Evolutionary conservation across 2,888 invertebrate genomes (phyloP).

Genomic region (Drosophila testacea): DNA sequence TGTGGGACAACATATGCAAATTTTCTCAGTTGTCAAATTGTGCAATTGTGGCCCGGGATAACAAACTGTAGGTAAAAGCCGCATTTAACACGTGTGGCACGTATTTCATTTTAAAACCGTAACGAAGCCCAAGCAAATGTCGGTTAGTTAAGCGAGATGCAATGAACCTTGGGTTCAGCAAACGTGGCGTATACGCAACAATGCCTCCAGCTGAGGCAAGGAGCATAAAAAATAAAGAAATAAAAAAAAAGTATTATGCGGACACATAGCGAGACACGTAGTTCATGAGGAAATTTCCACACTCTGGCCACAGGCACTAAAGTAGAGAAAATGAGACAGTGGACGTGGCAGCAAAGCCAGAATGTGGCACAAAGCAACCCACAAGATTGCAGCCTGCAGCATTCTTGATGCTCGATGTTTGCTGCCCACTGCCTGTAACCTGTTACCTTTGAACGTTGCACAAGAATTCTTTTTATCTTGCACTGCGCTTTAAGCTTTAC

Average conservation of each 20-base stretch:
- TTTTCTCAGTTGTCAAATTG: constrained; percentile 63
- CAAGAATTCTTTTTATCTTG: constrained; percentile 4
- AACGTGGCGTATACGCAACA: constrained; percentile 59
- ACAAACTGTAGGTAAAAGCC: constrained; percentile 46
- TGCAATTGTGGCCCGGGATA: constrained; percentile 66
- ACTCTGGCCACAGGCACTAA: constrained; percentile 26
- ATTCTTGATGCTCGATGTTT: not conserved
- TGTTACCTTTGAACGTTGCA: constrained; percentile 21
- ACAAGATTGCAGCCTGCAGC: constrained; percentile 15
- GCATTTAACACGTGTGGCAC: constrained; percentile 77
- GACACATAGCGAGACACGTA: constrained; percentile 35
- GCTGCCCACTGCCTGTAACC: not conserved
- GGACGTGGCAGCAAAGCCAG: constrained; percentile 41
- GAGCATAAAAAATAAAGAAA: constrained; percentile 1
- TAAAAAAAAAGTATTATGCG: constrained; percentile 20
- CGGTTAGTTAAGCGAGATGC: constrained; percentile 59
- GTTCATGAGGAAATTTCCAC: constrained; percentile 33
- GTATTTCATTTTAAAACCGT: constrained; percentile 70
- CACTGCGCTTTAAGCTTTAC: constrained; percentile 20
- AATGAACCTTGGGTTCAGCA: constrained; percentile 56
- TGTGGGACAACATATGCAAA: constrained; percentile 63
- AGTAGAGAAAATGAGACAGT: constrained; percentile 14
- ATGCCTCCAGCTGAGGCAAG: constrained; percentile 27
- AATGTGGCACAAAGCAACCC: constrained; percentile 58
- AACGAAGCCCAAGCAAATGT: constrained; percentile 21